Percentiles rank a stretch among this genome's conserved stretches.
Evolutionary conservation across 2,113 vertebrate species (phyloP).

Genomic region (Albula glossodonta): DNA sequence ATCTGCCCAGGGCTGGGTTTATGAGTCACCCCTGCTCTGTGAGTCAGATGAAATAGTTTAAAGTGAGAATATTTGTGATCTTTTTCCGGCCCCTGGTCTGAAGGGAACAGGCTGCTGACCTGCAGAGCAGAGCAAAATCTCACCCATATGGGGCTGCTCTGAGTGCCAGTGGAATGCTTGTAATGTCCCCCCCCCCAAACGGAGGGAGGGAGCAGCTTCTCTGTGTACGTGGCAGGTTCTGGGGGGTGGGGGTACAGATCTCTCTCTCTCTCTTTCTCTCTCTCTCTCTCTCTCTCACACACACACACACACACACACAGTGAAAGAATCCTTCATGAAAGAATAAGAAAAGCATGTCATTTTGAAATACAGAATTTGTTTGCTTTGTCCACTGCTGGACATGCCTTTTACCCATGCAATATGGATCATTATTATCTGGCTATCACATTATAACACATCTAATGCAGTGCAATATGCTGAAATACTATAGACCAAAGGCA

Average conservation of each 20-base stretch:
- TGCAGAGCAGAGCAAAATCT: slow-evolving; percentile 36
- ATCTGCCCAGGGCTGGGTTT: slow-evolving; percentile 28
- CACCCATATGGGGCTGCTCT: slow-evolving; percentile 21
- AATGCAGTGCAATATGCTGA: too few relatives aligned
- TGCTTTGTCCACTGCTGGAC: too few relatives aligned
- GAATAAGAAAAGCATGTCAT: too few relatives aligned
- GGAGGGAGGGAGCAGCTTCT: not conserved
- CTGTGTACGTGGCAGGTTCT: not conserved
- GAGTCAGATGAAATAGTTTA: slow-evolving; percentile 32
- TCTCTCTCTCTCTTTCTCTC: too few relatives aligned
- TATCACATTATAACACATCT: too few relatives aligned
- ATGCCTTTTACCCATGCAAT: too few relatives aligned
- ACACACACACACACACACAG: not conserved
- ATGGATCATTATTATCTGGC: too few relatives aligned
- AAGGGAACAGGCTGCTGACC: slow-evolving; percentile 33
- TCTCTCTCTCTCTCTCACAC: too few relatives aligned
- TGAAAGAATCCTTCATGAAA: too few relatives aligned
- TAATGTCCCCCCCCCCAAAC: not conserved
- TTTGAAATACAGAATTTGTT: too few relatives aligned
- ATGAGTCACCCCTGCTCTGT: not conserved
- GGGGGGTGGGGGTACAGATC: not conserved
- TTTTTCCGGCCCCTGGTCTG: slow-evolving; percentile 25
- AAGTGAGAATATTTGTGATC: slow-evolving; percentile 33
- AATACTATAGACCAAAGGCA: too few relatives aligned
- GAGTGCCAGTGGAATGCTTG: slow-evolving; percentile 41